These are phyloP conservation scores for Villa cingulata DNA, from an alignment of 2,888 invertebrate species.

Conservation along the genomic window DNA sequence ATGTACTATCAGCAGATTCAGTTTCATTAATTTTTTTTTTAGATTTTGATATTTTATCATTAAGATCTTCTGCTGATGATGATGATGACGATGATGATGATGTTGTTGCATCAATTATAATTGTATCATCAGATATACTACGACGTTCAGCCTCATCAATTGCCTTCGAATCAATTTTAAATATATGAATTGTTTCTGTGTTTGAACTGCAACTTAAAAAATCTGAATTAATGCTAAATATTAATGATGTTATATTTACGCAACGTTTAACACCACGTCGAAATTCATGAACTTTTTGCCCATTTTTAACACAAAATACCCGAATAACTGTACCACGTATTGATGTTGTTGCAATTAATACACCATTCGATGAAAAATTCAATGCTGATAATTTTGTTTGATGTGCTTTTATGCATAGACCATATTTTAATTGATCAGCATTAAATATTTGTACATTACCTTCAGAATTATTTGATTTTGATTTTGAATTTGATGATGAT, in stretches of 20 bases:
- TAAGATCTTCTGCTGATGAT: slow-evolving; percentile 14
- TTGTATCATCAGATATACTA: slow-evolving; percentile 8
- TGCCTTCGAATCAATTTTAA: slow-evolving; percentile 29
- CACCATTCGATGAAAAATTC: slow-evolving; percentile 31
- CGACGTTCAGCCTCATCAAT: slow-evolving; percentile 27
- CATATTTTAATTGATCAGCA: slow-evolving; percentile 27
- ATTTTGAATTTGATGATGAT: background rate
- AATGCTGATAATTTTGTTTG: slow-evolving; percentile 32
- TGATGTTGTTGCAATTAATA: slow-evolving; percentile 33
- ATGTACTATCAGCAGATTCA: background rate
- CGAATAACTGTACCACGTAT: slow-evolving; percentile 36
- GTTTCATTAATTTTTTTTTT: too few species aligned
- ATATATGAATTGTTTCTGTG: slow-evolving; percentile 35
- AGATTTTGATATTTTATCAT: background rate
- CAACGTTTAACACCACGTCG: slow-evolving; percentile 34
- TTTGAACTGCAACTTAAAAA: slow-evolving; percentile 34
- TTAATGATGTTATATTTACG: slow-evolving; percentile 32
- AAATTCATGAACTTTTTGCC: slow-evolving; percentile 34
- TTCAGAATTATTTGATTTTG: too few species aligned
- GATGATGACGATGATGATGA: too few species aligned
- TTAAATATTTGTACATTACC: slow-evolving; percentile 34
- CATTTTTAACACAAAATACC: slow-evolving; percentile 35
- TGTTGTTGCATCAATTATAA: slow-evolving; percentile 4
- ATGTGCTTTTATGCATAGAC: slow-evolving; percentile 31
- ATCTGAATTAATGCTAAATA: slow-evolving; percentile 29